These are phyloP conservation scores for Lepidocyrtinus sp. DNA, from an alignment of 2,888 invertebrate genomes.

Conservation along the genomic window DNA sequence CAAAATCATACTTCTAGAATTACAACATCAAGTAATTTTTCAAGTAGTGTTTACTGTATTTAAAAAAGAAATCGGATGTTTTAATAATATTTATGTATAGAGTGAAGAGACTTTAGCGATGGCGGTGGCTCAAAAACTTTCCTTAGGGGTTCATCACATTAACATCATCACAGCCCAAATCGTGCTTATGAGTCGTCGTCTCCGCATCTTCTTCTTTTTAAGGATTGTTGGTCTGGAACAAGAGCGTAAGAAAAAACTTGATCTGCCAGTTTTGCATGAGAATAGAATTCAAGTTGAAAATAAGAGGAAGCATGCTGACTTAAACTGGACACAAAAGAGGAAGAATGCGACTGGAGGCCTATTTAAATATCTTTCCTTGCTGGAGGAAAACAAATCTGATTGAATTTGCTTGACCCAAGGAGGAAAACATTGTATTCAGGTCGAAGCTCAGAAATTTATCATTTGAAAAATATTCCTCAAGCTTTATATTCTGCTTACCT, in stretches of 20 bases:
- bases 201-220: background rate
- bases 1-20: slow-evolving; percentile 16
- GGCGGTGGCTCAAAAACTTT: background rate
- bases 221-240: background rate
- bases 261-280: background rate
- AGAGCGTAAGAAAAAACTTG: slow-evolving; percentile 8
- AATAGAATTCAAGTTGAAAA: background rate
- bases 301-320: background rate
- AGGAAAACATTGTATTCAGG: too few species aligned
- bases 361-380: slow-evolving; percentile 14
- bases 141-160: slow-evolving; percentile 48
- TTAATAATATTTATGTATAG: slow-evolving; percentile 17
- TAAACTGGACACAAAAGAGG: slow-evolving; percentile 7
- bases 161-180: background rate
- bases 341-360: slow-evolving; percentile 25
- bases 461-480: background rate
- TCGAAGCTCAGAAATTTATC: too few species aligned
- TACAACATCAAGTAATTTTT: background rate
- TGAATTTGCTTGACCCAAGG: too few species aligned
- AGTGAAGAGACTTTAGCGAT: slow-evolving; percentile 20
- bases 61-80: slow-evolving; percentile 28
- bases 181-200: background rate
- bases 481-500: background rate
- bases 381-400: slow-evolving; percentile 31
- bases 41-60: background rate